A percentile compares a stretch with the other conserved stretches of the same genome.
Conservation (phyloP, 1,140 invertebrate species). For the Ceratitis capitata region DNA sequence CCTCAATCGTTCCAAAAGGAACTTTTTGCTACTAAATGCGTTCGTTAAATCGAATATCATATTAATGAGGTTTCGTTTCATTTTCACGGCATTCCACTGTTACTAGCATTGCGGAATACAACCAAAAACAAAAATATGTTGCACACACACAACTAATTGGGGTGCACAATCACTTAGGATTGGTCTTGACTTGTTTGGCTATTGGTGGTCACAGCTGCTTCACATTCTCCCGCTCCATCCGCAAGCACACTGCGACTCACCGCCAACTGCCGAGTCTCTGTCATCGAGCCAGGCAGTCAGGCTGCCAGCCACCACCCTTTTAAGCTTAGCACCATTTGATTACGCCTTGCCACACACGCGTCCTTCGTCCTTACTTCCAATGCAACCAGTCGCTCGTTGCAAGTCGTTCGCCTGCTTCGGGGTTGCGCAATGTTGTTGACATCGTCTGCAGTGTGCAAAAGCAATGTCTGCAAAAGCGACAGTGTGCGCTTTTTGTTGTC, state of each 20-base stretch:
- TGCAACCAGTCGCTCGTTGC: background rate
- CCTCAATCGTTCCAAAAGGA: too few species aligned
- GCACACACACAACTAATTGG: slow-evolving; percentile 20
- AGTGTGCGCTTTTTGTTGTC: slow-evolving; percentile 40
- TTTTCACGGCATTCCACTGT: background rate
- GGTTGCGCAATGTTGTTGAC: background rate
- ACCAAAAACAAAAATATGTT: too few species aligned
- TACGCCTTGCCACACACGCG: background rate
- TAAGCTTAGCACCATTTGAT: background rate
- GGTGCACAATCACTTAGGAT: slow-evolving; percentile 47
- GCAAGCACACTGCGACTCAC: background rate
- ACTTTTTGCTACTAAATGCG: too few species aligned
- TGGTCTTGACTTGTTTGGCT: slow-evolving; percentile 58
- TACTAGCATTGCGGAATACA: background rate
- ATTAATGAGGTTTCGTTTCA: background rate
- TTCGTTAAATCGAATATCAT: too few species aligned
- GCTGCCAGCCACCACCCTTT: background rate
- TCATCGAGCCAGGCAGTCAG: too few species aligned
- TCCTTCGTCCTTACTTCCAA: background rate
- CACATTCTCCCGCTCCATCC: background rate
- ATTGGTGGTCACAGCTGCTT: slow-evolving; percentile 31
- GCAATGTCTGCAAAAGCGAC: slow-evolving; percentile 43
- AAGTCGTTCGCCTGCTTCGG: background rate
- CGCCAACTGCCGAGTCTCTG: background rate
- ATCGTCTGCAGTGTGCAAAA: slow-evolving; percentile 25